Base-by-base conservation (phyloP, 2,113 vertebrate species). In the Osmerus eperlanus region DNA sequence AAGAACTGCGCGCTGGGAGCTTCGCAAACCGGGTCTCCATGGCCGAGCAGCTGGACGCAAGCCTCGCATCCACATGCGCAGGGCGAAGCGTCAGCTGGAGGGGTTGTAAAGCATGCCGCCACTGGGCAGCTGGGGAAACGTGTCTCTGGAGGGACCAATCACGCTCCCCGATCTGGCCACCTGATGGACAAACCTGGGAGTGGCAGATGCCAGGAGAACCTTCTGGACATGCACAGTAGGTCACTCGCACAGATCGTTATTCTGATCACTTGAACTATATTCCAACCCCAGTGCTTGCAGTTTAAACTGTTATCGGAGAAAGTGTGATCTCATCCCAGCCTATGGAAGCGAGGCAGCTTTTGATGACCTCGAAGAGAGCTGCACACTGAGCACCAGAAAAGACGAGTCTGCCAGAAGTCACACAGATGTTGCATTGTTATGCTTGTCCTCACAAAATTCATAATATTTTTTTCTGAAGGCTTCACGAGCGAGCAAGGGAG, bases 371-470 rank as follows among this genome's bases (percentile, higher is more conserved):
- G 11, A 51, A 51, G 41, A 56, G 67, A 73, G 32, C 66, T 28
- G 54, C 70, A 60, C 70, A 68, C 65, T 78, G 51, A 53, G 70
- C 64, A 69, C 73, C 63, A 70, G 70, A 71, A 78, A 72, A 59
- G 72, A 69, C 65, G 68, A 71, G 54, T 62, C 28, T 69, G 56
- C 71, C 74, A 81, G 63, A 68, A 78, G 76, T 77, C 77, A 75
- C 75, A 75, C 79, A 79, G 79, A 84, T 84, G 77, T 72, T 76
- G 63, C 67, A 78, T 70, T 78, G 70, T 80, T 51, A 14, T 0
- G 64, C 70, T 74, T 28, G n/a, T 72, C 75, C 73, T 80, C 79
- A 68, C 51, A 60, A 74, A 75, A 77, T 67, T 21, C 4, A 14
- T 15, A 23, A 21, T 12, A 28, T 28, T 28, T 28, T 28, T 28